Base-by-base conservation (phyloP, 1,140 invertebrate genomes). In the Triops longicaudatus region DNA sequence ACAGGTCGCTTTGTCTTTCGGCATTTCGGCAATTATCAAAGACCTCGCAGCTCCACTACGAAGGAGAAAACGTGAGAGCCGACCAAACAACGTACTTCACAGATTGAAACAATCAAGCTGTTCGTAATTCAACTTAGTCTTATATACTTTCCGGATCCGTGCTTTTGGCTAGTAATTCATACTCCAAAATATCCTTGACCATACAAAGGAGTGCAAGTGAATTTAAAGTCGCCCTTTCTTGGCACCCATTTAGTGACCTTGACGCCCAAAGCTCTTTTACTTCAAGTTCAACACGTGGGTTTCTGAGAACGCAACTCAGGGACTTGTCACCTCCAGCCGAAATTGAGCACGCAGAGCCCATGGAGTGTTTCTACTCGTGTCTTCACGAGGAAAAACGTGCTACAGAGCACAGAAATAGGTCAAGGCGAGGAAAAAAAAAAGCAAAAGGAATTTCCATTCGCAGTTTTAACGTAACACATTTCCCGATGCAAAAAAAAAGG, bases 271-370 rank as follows among this genome's bases (percentile, higher is more conserved):
- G 50, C 22, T 63, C 14, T 63, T 63, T n/a, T 63, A 6, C 14
- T 63, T 63, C 50, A 63, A 63, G 50, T 63, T 63, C 50, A 63
- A 9, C 50, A 63, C 50, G 50, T 63, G 50, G 50, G n/a, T 22
- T 63, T 63, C 17, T 37, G 31, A 37, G 50, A 5, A 6, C 50
- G n/a, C 50, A 9, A 63, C 22, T n/a, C 22, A 17, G 22, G 6
- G 50, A 63, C 10, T 63, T 63, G 50, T 63, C 50, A 11, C 50
- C 50, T 22, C 6, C 50, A 63, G 1, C 17, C 50, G 5, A 22
- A 17, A 63, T 9, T 22, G 14, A 14, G 50, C 50, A 63, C 50
- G 50, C n/a, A 14, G 50, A 10, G 2, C 50, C 50, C 14, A 63
- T n/a, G 14, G 6, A n/a, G 6, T 63, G 10, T 63, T n/a, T 22